Evolutionary conservation across 2,113 vertebrate genomes (phyloP).

Genomic region (Tapirus terrestris): DNA sequence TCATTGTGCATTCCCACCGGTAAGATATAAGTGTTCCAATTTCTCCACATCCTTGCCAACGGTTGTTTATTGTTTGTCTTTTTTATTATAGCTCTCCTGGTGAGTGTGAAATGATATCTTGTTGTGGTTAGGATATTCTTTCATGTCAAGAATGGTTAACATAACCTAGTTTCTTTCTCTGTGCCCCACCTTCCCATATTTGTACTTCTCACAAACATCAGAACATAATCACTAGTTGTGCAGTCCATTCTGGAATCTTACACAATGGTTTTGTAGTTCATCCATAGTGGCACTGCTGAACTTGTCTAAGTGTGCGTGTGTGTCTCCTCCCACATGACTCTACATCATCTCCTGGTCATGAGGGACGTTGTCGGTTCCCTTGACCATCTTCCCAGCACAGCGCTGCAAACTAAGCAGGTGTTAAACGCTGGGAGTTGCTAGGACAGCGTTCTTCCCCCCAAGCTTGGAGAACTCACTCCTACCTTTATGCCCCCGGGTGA

Average conservation of each 20-base stretch:
- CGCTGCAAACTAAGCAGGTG: not conserved
- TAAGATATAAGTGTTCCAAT: accelerated
- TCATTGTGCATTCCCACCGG: accelerated
- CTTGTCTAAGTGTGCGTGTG: not conserved
- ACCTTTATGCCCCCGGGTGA: accelerated
- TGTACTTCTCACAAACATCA: not conserved
- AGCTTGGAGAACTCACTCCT: not conserved
- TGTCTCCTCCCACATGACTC: not conserved
- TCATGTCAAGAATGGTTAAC: not conserved
- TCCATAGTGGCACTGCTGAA: not conserved
- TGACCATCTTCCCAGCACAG: not conserved
- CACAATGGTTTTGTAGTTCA: not conserved
- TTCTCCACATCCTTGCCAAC: no score
- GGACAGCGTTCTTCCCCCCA: not conserved
- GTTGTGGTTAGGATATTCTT: no score
- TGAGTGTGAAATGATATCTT: no score
- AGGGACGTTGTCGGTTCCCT: not conserved
- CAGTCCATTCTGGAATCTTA: accelerated
- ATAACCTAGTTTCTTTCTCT: not conserved
- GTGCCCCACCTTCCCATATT: not conserved
- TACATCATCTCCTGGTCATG: not conserved
- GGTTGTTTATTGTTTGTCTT: no score
- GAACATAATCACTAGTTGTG: not conserved
- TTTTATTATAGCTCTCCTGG: not conserved
- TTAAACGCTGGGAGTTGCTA: not conserved